Percentiles rank a stretch among this genome's conserved stretches.
Conservation (phyloP, 37 sponge, comb jelly and placozoan genomes). For the Beroe forskalii region DNA sequence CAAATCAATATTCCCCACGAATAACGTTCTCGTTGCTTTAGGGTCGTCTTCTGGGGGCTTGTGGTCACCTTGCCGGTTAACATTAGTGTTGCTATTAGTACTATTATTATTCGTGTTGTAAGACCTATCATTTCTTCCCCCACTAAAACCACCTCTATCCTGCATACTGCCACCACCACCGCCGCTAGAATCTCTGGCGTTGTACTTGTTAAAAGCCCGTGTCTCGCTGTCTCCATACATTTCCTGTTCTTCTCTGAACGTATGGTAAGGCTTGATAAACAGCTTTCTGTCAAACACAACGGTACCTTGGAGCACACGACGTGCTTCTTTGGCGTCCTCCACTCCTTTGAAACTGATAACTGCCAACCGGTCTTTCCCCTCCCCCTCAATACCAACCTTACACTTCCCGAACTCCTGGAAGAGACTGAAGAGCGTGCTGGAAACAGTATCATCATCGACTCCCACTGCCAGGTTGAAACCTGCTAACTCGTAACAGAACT, state of each 20-base stretch:
- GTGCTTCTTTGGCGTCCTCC: conserved; percentile 54
- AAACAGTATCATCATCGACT: conserved; percentile 54
- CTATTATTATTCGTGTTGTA: not conserved
- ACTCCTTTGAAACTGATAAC: conserved; percentile 57
- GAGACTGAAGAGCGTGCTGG: conserved; percentile 2
- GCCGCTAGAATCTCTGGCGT: not conserved
- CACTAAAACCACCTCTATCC: not conserved
- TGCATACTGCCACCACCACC: too few relatives aligned
- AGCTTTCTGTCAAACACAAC: conserved; percentile 49
- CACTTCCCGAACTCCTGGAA: conserved; percentile 56
- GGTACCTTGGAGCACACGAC: conserved; percentile 37
- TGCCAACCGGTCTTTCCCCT: conserved; percentile 48
- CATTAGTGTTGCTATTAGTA: too few relatives aligned
- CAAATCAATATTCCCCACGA: conserved; percentile 87
- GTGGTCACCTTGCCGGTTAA: not conserved
- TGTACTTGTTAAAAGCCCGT: conserved; percentile 61
- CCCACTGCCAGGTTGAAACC: conserved; percentile 44
- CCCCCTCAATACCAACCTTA: conserved; percentile 52
- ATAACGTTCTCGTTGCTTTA: conserved; percentile 87
- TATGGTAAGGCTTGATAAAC: conserved; percentile 61
- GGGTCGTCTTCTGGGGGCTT: conserved; percentile 70
- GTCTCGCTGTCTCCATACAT: conserved; percentile 55
- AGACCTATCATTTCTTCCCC: not conserved
- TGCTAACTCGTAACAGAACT: conserved; percentile 57
- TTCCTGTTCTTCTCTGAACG: conserved; percentile 46